Evolutionary conservation across 2,888 invertebrate genomes (phyloP).

Genomic region (Hetaerina titia): DNA sequence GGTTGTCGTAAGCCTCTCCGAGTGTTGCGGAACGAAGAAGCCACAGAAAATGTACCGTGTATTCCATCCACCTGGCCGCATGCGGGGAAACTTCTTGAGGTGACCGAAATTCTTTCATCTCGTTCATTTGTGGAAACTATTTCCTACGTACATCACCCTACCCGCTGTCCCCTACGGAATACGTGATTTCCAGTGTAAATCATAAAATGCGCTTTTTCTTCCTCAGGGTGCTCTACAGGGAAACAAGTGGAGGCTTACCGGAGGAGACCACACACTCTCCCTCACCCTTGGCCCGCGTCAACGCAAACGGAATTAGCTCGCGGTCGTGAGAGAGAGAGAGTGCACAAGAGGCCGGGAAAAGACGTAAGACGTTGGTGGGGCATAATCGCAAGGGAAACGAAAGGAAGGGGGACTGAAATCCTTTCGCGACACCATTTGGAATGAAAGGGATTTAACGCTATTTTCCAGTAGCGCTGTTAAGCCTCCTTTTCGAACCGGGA

Average conservation of each 20-base stretch:
- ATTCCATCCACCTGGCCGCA: constrained; percentile 38
- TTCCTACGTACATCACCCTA: neutral
- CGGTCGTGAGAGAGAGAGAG: neutral
- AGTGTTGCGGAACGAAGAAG: neutral
- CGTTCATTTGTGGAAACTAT: constrained; percentile 23
- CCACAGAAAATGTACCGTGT: constrained; percentile 14
- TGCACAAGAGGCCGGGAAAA: neutral
- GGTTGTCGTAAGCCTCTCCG: neutral
- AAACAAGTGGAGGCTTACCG: neutral
- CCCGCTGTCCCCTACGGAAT: neutral
- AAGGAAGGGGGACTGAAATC: constrained; percentile 21
- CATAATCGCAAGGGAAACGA: constrained; percentile 24
- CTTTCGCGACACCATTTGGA: neutral
- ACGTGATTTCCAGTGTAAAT: neutral
- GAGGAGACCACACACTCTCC: neutral
- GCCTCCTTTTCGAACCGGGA: neutral
- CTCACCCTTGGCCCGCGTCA: neutral
- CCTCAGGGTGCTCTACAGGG: neutral
- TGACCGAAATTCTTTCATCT: neutral
- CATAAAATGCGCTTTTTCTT: neutral
- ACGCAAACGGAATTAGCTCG: constrained; percentile 54
- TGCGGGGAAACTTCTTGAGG: neutral
- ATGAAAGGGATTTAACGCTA: constrained; percentile 1
- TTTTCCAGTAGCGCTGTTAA: constrained; percentile 41
- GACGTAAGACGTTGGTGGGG: neutral